A percentile compares a stretch with the other conserved stretches of the same genome.
Conservation (phyloP, 2,797 vertebrate genomes). For the Mionectes olivaceus region DNA sequence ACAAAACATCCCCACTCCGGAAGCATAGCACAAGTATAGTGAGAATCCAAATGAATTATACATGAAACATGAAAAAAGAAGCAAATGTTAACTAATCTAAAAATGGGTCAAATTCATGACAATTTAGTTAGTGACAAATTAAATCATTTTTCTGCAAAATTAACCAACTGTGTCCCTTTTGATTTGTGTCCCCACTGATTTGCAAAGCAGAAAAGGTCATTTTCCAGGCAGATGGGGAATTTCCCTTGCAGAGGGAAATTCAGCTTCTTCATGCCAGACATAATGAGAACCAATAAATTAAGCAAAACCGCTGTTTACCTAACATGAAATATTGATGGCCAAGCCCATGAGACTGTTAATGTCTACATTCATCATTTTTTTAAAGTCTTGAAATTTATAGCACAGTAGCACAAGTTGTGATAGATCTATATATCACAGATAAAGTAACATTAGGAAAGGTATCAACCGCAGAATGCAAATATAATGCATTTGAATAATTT, state of each 20-base stretch:
- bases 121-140: constrained; percentile 73
- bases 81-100: constrained; percentile 78
- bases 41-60: constrained; percentile 74
- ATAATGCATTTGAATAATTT: constrained; percentile 59
- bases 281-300: constrained; percentile 85
- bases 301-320: constrained; percentile 79
- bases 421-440: constrained; percentile 77
- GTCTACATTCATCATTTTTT: constrained; percentile 77
- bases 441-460: constrained; percentile 64
- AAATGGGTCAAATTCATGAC: constrained; percentile 76
- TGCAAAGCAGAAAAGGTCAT: constrained; percentile 77
- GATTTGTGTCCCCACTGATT: constrained; percentile 70
- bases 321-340: constrained; percentile 79
- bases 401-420: constrained; percentile 70
- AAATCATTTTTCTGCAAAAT: constrained; percentile 77
- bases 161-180: constrained; percentile 76
- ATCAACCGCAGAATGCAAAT: constrained; percentile 71
- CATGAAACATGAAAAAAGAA: constrained; percentile 71
- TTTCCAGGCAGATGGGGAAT: constrained; percentile 74
- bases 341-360: constrained; percentile 75
- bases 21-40: neutral
- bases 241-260: constrained; percentile 61
- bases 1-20: neutral
- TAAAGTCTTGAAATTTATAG: constrained; percentile 72
- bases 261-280: constrained; percentile 71